Percentiles rank a stretch among this genome's conserved stretches.
Evolutionary conservation across 2,797 vertebrate species (phyloP).

Genomic region (Melanogrammus aeglefinus): DNA sequence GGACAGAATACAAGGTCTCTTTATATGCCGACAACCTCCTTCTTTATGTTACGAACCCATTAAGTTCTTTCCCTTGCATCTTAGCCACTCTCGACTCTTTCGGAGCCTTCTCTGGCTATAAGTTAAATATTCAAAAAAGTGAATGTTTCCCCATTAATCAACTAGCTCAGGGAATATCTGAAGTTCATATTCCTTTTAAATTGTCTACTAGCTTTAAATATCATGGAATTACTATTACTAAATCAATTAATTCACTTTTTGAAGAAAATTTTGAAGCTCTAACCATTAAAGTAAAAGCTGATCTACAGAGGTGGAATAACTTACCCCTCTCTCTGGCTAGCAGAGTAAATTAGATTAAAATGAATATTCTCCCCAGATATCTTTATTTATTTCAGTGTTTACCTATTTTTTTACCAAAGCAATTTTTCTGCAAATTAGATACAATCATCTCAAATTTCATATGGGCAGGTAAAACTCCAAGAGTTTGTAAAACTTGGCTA

Average conservation of each 20-base stretch:
- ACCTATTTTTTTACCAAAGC: background rate
- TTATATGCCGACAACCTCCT: background rate
- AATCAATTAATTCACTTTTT: background rate
- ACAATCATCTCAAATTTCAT: background rate
- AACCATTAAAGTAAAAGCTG: background rate
- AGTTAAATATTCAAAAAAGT: background rate
- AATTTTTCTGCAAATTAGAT: background rate
- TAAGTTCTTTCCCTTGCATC: background rate
- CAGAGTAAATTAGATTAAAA: background rate
- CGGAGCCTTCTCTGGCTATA: background rate
- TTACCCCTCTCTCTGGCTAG: background rate
- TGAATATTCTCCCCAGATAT: background rate
- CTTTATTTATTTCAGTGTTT: background rate
- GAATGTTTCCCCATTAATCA: background rate
- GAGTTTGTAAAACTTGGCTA: background rate
- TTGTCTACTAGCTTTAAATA: background rate
- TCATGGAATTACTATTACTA: background rate
- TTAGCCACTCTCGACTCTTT: background rate
- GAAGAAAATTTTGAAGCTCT: background rate
- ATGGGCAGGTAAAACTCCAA: background rate
- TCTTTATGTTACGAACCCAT: background rate
- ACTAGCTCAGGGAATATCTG: background rate
- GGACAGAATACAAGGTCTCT: background rate
- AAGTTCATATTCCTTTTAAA: background rate
- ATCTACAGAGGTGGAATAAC: background rate